These are phyloP conservation scores for Drosophila suzukii DNA, from an alignment of 1,140 invertebrate species.

Conservation along the genomic window DNA sequence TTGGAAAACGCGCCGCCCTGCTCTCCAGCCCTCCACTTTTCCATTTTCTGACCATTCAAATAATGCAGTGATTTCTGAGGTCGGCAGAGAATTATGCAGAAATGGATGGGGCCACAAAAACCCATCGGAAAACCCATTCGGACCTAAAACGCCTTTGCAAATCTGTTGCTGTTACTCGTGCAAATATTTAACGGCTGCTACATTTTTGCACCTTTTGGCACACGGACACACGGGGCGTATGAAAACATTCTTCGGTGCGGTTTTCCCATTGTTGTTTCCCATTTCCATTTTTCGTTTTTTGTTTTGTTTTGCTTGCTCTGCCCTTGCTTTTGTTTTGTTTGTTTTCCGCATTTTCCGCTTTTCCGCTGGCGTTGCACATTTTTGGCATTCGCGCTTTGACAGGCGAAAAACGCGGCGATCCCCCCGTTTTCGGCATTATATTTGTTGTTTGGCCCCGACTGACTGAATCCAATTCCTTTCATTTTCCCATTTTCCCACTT, in stretches of 20 bases:
- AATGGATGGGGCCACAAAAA: neutral
- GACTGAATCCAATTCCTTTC: slow-evolving; percentile 33
- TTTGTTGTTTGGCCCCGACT: slow-evolving; percentile 15
- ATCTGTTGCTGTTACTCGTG: slow-evolving; percentile 71
- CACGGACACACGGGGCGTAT: slow-evolving; percentile 56
- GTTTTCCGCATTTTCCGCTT: slow-evolving; percentile 45
- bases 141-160: slow-evolving; percentile 47
- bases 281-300: slow-evolving; percentile 32
- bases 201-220: slow-evolving; percentile 74
- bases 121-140: neutral
- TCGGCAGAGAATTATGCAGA: slow-evolving; percentile 67
- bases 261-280: slow-evolving; percentile 75
- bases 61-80: slow-evolving; percentile 78
- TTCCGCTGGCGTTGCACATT: slow-evolving; percentile 73
- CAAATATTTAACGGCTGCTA: slow-evolving; percentile 81
- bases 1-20: neutral
- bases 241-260: slow-evolving; percentile 79
- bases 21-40: slow-evolving; percentile 5
- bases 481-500: slow-evolving; percentile 12
- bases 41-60: slow-evolving; percentile 57
- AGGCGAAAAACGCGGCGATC: slow-evolving; percentile 32
- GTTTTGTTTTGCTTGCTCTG: neutral
- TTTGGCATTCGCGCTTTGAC: slow-evolving; percentile 82
- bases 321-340: slow-evolving; percentile 31
- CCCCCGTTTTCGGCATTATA: slow-evolving; percentile 29